Percentiles rank a stretch among this genome's conserved stretches.
Conservation (phyloP, 1,140 invertebrate species). For the Euura saliciscinereae region DNA sequence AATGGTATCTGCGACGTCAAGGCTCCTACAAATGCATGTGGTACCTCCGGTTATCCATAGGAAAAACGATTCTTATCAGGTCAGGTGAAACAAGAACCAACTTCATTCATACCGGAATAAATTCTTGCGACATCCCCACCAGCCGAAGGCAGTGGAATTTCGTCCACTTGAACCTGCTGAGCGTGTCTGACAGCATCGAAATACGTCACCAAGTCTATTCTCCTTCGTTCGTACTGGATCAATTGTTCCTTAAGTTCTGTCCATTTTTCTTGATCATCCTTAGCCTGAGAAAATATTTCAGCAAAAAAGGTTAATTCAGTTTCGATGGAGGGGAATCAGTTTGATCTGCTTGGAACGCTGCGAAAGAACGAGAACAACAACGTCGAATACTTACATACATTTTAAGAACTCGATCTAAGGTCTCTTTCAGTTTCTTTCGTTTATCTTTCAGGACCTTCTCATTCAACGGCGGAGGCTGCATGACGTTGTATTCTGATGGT, state of each 20-base stretch:
- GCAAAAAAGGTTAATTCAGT: neutral
- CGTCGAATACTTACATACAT: constrained; percentile 86
- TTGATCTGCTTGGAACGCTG: no score
- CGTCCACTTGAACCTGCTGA: constrained; percentile 94
- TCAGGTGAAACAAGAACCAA: constrained; percentile 19
- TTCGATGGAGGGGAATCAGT: no score
- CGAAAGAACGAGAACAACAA: neutral
- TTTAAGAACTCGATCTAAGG: constrained; percentile 90
- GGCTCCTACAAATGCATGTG: constrained; percentile 55
- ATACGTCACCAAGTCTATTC: constrained; percentile 85
- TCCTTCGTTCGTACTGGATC: constrained; percentile 90
- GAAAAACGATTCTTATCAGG: constrained; percentile 52
- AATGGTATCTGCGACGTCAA: constrained; percentile 79
- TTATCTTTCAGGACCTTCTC: constrained; percentile 98
- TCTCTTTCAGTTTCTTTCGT: constrained; percentile 93
- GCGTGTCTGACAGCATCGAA: constrained; percentile 95
- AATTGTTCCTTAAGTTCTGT: constrained; percentile 89
- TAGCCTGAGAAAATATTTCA: constrained; percentile 68
- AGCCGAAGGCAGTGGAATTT: constrained; percentile 87
- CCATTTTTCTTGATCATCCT: constrained; percentile 96
- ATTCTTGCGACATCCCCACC: constrained; percentile 51
- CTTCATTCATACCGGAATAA: constrained; percentile 56
- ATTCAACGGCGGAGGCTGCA: constrained; percentile 91
- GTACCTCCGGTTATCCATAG: constrained; percentile 18
- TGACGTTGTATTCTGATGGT: constrained; percentile 87